Evolutionary conservation across 2,888 invertebrate genomes (phyloP), one percentile per base, ranked within the genome.

Genomic region (Acheta domesticus): DNA sequence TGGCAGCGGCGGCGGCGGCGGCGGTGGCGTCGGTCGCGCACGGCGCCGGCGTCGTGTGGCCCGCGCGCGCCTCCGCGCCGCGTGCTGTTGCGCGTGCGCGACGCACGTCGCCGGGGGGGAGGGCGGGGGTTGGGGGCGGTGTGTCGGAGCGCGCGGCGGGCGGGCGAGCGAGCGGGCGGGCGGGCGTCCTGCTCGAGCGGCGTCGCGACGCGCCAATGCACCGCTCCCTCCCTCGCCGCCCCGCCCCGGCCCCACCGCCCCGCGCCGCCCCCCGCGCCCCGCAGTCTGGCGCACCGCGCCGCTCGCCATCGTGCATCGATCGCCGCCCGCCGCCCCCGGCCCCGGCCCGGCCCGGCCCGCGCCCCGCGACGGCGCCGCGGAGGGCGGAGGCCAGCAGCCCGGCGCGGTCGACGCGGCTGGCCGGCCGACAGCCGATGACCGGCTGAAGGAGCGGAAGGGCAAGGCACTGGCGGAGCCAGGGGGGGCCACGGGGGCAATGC

Each of bases 281-380:
- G 62, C 62, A 62, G 62, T 62, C 62, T 62, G 62, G 62, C 62
- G 62, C 62, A 62, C 62, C 16, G 62, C 62, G 14, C 62, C 62
- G 62, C 16, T 14, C 62, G 14, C 62, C 62, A n/a, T 19, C 62
- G 62, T 19, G 62, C 14, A 62, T 62, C 62, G 62, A 62, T 62
- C 62, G 62, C 62, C n/a, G 14, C 14, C 14, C n/a, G 62, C 62
- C n/a, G 14, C 62, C 62, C 14, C 62, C 62, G 62, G 16, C 62
- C 12, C 19, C 62, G 62, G 2, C 62, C 19, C 23, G 23, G 36
- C 36, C 36, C 36, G 36, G 36, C 36, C 36, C 36, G 36, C 36
- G 5, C 36, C 36, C 36, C 36, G 36, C 36, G 36, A 36, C 36
- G 36, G 36, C 36, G 36, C 36, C 36, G 36, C 36, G 36, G 36